Evolutionary conservation across 2,797 vertebrate species (phyloP).

Genomic region (Salarias fasciatus): DNA sequence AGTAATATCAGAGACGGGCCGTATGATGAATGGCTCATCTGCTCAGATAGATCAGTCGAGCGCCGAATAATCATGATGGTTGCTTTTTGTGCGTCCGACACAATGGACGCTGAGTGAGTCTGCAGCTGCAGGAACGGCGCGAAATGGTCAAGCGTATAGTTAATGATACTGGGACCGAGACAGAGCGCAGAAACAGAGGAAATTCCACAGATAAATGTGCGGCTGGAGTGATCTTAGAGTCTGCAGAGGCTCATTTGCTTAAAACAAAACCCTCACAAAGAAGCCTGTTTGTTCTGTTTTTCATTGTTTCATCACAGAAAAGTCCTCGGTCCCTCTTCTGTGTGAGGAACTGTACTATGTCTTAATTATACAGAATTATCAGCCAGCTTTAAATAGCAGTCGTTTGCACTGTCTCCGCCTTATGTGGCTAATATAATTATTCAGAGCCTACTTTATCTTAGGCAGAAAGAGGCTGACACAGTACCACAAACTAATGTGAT

Average conservation of each 20-base stretch:
- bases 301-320: conserved; percentile 50
- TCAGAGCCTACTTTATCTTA: conserved; percentile 93
- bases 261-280: conserved; percentile 5
- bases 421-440: conserved; percentile 91
- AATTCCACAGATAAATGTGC: conserved; percentile 17
- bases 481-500: conserved; percentile 96
- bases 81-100: conserved; percentile 67
- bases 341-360: conserved; percentile 73
- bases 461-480: conserved; percentile 96
- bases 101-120: conserved; percentile 59
- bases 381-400: conserved; percentile 82
- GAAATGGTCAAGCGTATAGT: conserved; percentile 23
- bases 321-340: conserved; percentile 60
- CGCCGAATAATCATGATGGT: conserved; percentile 46
- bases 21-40: conserved; percentile 51
- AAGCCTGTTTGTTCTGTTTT: conserved; percentile 23
- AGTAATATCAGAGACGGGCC: conserved; percentile 49
- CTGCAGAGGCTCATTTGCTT: conserved; percentile 12
- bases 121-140: conserved; percentile 60
- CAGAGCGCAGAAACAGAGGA: conserved; percentile 21
- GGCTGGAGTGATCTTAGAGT: conserved; percentile 3
- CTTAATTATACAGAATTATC: conserved; percentile 86
- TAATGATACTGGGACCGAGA: conserved; percentile 20
- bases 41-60: conserved; percentile 36
- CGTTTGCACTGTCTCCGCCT: conserved; percentile 79